Percentiles rank a stretch among this genome's conserved stretches.
phyloP scores from a whole-genome alignment of 2,888 invertebrate genomes.

The Spodoptera picta region DNA sequence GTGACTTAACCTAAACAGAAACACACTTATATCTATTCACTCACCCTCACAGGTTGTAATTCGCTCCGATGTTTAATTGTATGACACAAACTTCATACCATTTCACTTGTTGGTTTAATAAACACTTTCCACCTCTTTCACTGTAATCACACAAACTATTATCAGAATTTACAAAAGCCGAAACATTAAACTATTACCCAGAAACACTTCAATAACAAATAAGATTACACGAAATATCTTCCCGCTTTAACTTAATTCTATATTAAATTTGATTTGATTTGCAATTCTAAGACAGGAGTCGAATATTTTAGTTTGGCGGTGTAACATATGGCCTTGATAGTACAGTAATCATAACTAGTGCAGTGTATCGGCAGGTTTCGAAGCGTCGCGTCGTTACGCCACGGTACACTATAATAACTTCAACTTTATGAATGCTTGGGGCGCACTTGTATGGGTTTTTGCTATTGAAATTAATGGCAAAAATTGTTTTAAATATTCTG shows the following conservation, averaged over 20 bases:
- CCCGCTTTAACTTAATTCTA: too few species aligned
- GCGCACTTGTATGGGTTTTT: neutral
- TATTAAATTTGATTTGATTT: too few species aligned
- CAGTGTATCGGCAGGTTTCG: slow-evolving; percentile 4
- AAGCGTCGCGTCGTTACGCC: slow-evolving; percentile 1
- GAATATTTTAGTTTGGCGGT: slow-evolving; percentile 6
- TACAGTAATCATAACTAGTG: slow-evolving; percentile 24
- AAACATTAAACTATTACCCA: neutral
- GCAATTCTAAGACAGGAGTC: too few species aligned
- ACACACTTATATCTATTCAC: neutral
- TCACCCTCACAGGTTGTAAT: slow-evolving; percentile 7
- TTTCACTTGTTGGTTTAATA: slow-evolving; percentile 35
- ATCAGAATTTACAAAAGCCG: neutral
- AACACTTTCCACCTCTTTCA: slow-evolving; percentile 35
- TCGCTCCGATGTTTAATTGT: slow-evolving; percentile 1
- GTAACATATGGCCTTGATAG: slow-evolving; percentile 6
- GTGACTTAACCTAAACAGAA: too few species aligned
- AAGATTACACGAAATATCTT: too few species aligned
- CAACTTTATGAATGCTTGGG: neutral
- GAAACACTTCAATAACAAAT: slow-evolving; percentile 8
- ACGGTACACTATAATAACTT: slow-evolving; percentile 4
- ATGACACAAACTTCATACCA: slow-evolving; percentile 28
- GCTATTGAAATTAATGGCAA: neutral
- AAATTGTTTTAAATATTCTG: neutral
- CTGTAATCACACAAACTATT: slow-evolving; percentile 6